Conservation (phyloP, 2,888 invertebrate species). For the Meiosimyza platycephala region DNA sequence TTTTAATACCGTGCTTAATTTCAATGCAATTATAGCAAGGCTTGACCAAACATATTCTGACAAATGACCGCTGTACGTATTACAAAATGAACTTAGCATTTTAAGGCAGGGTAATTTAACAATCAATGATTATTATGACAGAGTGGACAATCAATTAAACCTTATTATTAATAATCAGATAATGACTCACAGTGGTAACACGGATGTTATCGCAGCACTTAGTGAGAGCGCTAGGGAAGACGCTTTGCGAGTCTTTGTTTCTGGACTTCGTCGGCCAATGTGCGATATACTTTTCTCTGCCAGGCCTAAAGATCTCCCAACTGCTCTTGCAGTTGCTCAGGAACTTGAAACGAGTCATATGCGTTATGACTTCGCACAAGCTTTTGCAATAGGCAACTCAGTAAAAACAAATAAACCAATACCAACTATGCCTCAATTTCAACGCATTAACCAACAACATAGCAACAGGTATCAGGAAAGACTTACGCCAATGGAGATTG, state of each 20-base stretch:
- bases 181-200: no score
- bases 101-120: slow-evolving; percentile 39
- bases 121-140: slow-evolving; percentile 29
- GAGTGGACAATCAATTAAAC: no score
- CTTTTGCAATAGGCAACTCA: not conserved
- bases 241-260: not conserved
- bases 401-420: not conserved
- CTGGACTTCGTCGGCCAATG: not conserved
- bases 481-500: no score
- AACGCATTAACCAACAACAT: no score
- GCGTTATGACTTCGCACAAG: not conserved
- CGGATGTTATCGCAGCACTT: no score
- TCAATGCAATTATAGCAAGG: slow-evolving; percentile 36
- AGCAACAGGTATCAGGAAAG: no score
- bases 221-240: slow-evolving; percentile 6
- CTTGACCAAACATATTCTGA: slow-evolving; percentile 37
- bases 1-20: slow-evolving; percentile 32
- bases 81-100: slow-evolving; percentile 22
- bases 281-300: not conserved
- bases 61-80: slow-evolving; percentile 36
- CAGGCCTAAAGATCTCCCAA: slow-evolving; percentile 9
- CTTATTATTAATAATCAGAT: no score
- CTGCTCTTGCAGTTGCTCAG: not conserved
- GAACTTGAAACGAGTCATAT: slow-evolving; percentile 9
- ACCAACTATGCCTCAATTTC: no score